Evolutionary conservation across 2,797 vertebrate species (phyloP), one percentile per base, ranked within the genome.

Genomic region (Rhinichthys osculus): DNA sequence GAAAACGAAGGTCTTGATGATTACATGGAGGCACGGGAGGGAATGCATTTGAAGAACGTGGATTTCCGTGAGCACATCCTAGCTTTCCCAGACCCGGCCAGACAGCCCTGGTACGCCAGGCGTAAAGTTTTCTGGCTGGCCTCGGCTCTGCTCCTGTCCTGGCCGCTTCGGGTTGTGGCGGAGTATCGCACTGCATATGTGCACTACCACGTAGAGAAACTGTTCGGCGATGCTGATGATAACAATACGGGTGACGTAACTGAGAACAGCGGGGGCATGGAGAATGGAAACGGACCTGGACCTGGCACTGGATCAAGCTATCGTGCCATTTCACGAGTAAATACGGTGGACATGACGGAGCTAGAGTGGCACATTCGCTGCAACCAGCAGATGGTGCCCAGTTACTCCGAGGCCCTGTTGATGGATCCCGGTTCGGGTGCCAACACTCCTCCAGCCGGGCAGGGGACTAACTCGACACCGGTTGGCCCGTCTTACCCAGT

Each of bases 181-280:
- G 97, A 97, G 30, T 96, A 94, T 30, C 96, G 97, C 92, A 97
- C 96, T 0, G 97, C 97, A 0, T 96, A 96, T 0, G 96, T 97
- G 71, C 97, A 98, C 91, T 97, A 97, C 94, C 97, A 97, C 3
- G 97, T 98, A 91, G 97, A 98, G 93, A 98, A 98, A 93, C 96
- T 98, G 8, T 98, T 98, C 0, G 97, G 97, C 0, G 96, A 97
- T 69, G 94, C 95, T 3, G 95, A 96, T 85, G 95, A 96, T 35
- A 8, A 88, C 3, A 83, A 84, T 50, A 84, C 86, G 81, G 1
- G 93, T 85, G 92, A 91, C 0, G 90, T 91, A 0, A 93, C 90
- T 1, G 95, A 88, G 57, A 89, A 82, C 47, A 57, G 83, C 23
- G 93, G 69, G 5, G 85, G 87, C 5, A 91, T 87, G 6, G 90